Evolutionary conservation across 2,797 vertebrate species (phyloP).

Genomic region (Lepilemur ruficaudatus): DNA sequence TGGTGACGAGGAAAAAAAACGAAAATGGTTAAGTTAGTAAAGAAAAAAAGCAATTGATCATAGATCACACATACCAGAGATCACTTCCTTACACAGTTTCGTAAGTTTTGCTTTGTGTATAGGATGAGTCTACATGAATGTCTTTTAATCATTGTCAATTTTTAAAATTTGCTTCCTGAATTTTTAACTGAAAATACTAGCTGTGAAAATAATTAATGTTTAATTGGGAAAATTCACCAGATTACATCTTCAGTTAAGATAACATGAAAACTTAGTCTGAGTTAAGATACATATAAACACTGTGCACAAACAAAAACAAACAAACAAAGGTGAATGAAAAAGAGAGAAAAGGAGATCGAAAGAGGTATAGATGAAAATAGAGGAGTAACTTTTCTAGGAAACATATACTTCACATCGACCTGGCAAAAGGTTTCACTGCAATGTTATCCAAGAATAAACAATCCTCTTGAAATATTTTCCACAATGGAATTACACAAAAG

Average conservation of each 20-base stretch:
- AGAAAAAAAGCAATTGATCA: neutral
- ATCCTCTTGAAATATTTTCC: neutral
- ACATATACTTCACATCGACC: neutral
- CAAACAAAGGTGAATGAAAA: neutral
- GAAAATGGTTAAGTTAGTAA: neutral
- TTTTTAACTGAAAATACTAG: conserved; percentile 2
- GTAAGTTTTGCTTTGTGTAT: neutral
- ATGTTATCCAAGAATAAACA: neutral
- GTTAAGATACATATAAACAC: neutral
- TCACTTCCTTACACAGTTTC: neutral
- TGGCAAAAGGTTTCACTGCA: neutral
- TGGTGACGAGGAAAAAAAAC: neutral
- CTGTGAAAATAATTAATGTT: neutral
- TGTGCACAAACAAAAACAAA: neutral
- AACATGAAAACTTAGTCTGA: neutral
- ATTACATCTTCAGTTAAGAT: neutral
- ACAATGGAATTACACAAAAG: neutral
- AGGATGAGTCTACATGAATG: neutral
- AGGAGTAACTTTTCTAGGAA: neutral
- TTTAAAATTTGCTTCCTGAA: neutral
- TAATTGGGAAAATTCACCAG: neutral
- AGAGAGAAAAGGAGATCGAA: neutral
- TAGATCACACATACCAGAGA: neutral
- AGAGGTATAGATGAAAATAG: neutral
- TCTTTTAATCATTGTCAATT: neutral